phyloP scores from a whole-genome alignment of 2,797 vertebrate genomes.

The Tauraco hartlaubi region DNA sequence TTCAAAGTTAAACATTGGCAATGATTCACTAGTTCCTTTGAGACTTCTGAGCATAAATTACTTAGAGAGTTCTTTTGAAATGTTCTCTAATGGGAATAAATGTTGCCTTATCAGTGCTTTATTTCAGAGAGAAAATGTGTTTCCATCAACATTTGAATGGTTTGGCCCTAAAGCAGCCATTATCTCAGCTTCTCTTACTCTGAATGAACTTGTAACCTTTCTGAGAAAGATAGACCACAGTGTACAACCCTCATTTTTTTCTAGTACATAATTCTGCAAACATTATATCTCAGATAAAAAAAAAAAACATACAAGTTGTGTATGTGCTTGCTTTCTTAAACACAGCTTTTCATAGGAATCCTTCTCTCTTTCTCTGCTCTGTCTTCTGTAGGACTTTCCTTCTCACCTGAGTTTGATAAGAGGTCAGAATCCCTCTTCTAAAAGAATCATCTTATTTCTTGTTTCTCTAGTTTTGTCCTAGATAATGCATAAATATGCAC shows the following conservation, averaged over 20 bases:
- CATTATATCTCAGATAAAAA: background rate
- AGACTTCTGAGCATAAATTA: conserved; percentile 12
- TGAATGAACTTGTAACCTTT: conserved; percentile 31
- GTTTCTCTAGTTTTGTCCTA: background rate
- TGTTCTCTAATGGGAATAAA: background rate
- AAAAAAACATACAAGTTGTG: background rate
- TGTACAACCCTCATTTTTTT: background rate
- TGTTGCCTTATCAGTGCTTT: conserved; percentile 30
- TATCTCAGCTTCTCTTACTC: conserved; percentile 31
- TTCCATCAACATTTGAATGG: background rate
- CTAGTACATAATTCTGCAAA: background rate
- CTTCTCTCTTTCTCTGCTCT: background rate
- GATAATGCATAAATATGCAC: background rate
- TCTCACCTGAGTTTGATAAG: background rate
- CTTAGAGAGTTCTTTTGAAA: background rate
- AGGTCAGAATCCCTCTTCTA: background rate
- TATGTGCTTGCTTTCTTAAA: background rate
- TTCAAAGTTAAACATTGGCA: conserved; percentile 4
- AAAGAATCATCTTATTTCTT: background rate
- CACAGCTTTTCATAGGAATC: background rate
- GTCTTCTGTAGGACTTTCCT: background rate
- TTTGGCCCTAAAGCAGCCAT: conserved; percentile 34
- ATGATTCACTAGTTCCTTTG: background rate
- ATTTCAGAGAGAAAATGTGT: conserved; percentile 20
- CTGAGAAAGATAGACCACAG: background rate